Base-by-base conservation (phyloP, 2,113 vertebrate species). In the Ammodytes dubius region DNA sequence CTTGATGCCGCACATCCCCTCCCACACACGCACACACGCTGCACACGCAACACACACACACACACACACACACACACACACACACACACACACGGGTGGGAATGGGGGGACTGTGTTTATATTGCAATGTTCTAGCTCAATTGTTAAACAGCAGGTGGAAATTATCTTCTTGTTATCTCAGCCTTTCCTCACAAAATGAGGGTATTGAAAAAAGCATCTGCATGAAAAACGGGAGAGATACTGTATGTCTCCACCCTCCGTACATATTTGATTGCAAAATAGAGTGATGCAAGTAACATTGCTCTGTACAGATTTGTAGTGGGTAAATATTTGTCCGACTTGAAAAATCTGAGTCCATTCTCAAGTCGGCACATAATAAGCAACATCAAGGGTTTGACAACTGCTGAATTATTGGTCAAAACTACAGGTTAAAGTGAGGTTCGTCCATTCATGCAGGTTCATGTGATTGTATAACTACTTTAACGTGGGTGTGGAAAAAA, bases 91-190 rank as follows among this genome's bases (percentile, higher is more conserved):
- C 52, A 58, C n/a, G 4, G 15, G 7, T 35, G 54, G 61, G 57
- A 11, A 3, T 14, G 13, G 56, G 37, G 43, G 17, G 45, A 0
- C 7, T 56, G 61, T 68, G 60, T 81, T 49, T 71, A 61, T 70
- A 35, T 39, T 77, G 47, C 52, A 14, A 10, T 52, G 69, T 40
- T 70, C 42, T 70, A 79, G 74, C 64, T 45, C 58, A 77, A 58
- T 69, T 82, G 85, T 87, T 82, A 70, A 80, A 90, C 76, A 86
- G 81, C 82, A 87, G 85, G 86, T 89, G 82, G 46, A 87, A 88
- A 80, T 74, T 17, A 86, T 67, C 77, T 74, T 58, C 74, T 85
- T 53, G 81, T 89, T 88, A 82, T 80, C 77, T 77, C 59, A 50
- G 67, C 60, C 40, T 64, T 74, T 82, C 77, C 53, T 78, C 68